Conservation (phyloP, 2,113 vertebrate genomes). For the Kryptolebias marmoratus region DNA sequence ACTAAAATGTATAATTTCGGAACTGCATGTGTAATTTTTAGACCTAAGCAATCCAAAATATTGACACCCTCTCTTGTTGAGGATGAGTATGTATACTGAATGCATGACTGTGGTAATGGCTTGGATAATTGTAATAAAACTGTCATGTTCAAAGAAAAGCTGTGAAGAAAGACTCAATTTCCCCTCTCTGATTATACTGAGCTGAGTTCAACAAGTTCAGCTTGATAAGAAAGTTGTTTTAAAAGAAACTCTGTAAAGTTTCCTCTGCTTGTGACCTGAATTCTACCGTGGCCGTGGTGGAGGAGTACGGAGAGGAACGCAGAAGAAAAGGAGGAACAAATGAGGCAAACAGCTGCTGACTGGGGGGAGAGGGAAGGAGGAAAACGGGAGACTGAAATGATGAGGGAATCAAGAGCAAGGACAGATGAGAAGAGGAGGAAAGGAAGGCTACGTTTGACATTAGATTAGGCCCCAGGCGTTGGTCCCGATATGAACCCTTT, state of each 20-base stretch:
- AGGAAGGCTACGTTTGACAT: conserved; percentile 52
- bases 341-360: background rate
- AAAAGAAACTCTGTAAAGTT: background rate
- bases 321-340: conserved; percentile 6
- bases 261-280: background rate
- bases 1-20: too few relatives aligned
- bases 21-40: too few relatives aligned
- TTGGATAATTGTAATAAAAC: background rate
- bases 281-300: background rate
- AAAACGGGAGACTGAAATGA: conserved; percentile 1
- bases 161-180: background rate
- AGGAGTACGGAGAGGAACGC: conserved; percentile 1
- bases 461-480: conserved; percentile 52
- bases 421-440: conserved; percentile 23
- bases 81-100: background rate
- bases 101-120: background rate
- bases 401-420: conserved; percentile 30
- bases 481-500: conserved; percentile 57
- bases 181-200: background rate
- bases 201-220: background rate
- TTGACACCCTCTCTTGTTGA: too few relatives aligned
- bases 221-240: conserved; percentile 2
- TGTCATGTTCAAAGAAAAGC: background rate
- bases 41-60: too few relatives aligned
- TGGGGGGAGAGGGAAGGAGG: conserved; percentile 11